These are phyloP conservation scores for Onychorhynchus coronatus DNA, from an alignment of 2,113 vertebrate species.

Conservation along the genomic window DNA sequence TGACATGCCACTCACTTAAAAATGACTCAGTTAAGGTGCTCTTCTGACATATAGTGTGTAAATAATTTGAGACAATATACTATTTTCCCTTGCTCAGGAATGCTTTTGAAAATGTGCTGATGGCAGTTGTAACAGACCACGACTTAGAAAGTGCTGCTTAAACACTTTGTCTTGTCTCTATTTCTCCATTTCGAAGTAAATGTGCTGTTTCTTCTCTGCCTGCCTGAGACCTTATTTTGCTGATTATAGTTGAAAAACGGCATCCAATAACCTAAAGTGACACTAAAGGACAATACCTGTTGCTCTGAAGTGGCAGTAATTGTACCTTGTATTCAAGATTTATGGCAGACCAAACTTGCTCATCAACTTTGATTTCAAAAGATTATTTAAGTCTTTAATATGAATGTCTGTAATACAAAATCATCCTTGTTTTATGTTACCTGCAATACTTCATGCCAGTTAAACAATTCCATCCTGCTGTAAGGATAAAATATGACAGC, in stretches of 20 bases:
- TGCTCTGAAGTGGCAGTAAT: not conserved
- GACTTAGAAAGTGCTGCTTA: conserved; percentile 19
- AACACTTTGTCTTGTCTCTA: not conserved
- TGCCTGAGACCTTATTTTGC: not conserved
- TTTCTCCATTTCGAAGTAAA: not conserved
- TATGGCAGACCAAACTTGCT: not conserved
- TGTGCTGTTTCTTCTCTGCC: not conserved
- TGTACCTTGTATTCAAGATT: not conserved
- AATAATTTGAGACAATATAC: not conserved
- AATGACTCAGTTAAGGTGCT: not conserved
- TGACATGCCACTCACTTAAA: not conserved
- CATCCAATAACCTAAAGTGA: not conserved
- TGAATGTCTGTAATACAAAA: not conserved
- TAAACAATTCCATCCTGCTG: not conserved
- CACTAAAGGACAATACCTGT: not conserved
- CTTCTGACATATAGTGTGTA: not conserved
- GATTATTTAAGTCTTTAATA: not conserved
- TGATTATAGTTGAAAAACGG: not conserved
- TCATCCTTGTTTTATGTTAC: not conserved
- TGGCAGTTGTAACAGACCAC: not conserved
- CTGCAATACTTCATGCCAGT: not conserved
- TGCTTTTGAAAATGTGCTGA: conserved; percentile 29
- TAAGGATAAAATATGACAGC: not conserved
- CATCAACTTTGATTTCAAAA: not conserved
- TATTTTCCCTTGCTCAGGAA: not conserved